Conservation (phyloP, 2,113 vertebrate species). For the Mellivora capensis region DNA sequence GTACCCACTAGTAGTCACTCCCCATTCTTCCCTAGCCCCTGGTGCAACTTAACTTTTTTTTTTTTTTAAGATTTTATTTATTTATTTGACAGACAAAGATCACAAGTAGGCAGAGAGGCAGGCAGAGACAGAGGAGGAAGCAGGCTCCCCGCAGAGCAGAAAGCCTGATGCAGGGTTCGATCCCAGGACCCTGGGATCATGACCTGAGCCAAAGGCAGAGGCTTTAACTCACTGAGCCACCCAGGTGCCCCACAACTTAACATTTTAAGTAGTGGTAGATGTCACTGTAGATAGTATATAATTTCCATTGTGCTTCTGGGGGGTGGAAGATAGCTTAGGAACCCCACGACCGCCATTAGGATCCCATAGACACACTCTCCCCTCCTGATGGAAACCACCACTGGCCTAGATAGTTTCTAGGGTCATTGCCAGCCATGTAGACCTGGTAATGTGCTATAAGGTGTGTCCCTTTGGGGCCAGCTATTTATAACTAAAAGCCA, state of each 20-base stretch:
- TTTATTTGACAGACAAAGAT: too few species aligned
- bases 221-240: too few species aligned
- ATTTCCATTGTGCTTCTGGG: not conserved
- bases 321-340: not conserved
- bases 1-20: not conserved
- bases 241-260: not conserved
- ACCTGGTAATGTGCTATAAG: not conserved
- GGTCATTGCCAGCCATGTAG: not conserved
- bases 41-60: not conserved
- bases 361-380: not conserved
- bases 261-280: not conserved
- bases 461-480: not conserved
- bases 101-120: too few species aligned
- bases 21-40: too few species aligned
- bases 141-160: too few species aligned
- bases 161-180: too few species aligned
- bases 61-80: not conserved
- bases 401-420: not conserved
- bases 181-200: too few species aligned
- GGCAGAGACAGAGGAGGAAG: too few species aligned
- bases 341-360: not conserved
- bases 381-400: not conserved
- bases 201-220: too few species aligned
- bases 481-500: not conserved
- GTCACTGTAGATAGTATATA: not conserved